Evolutionary conservation across 2,113 vertebrate species (phyloP), one percentile per base, ranked within the genome.

Genomic region (Poecilia latipinna): DNA sequence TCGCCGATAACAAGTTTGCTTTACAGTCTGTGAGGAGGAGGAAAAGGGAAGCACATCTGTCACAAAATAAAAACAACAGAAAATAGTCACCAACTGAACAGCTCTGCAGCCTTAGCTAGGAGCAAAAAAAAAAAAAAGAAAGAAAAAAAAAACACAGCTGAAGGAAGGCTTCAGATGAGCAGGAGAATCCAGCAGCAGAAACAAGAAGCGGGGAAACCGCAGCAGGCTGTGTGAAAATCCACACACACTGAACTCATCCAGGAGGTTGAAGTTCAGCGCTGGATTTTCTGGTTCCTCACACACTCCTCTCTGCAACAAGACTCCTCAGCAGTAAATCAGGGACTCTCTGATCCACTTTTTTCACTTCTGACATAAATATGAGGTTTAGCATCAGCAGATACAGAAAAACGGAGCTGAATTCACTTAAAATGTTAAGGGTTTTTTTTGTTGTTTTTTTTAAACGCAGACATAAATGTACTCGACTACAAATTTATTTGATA

Each of bases 141-240:
- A 32, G 64, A 79, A 72, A 79, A 81, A 32, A 64, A 75, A 78
- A 78, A 72, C 66, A 33, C 5, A 1, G 33, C 44, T 78, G 75
- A 86, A 66, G 75, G 57, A n/a, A 78, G 62, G 48, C n/a, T 85
- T 44, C 69, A 80, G 75, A 62, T 5, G n/a, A 68, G 71, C 33
- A 35, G 61, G 39, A 71, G 80, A 78, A 68, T 72, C 65, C 61
- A 44, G 24, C 26, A 2, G 29, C 71, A 26, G 3, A 68, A 29
- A 60, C 68, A 65, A 63, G 65, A 67, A 76, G 60, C 37, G 64
- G 70, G 71, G 64, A 35, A 54, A 60, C 15, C 26, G 44, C 3
- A 26, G 72, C 32, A 39, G 51, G 22, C 24, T 26, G 78, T 79
- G 81, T 76, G 70, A 74, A 76, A 77, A 79, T 75, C 28, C 64